Conservation (phyloP, 2,113 vertebrate genomes). For the Furnarius figulus region DNA sequence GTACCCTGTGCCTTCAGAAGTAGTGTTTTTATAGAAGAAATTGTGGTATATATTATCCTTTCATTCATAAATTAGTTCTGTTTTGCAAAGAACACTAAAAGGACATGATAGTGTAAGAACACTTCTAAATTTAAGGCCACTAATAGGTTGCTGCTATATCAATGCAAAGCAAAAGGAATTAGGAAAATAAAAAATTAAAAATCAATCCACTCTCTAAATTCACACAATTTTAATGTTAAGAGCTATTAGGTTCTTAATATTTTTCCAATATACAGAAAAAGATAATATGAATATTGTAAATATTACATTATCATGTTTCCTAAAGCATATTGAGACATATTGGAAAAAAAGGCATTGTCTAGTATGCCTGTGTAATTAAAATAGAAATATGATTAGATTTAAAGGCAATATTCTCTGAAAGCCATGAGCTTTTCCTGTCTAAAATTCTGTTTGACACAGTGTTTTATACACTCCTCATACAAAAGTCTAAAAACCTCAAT, state of each 20-base stretch:
- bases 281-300: not conserved
- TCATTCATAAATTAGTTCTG: not conserved
- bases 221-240: not conserved
- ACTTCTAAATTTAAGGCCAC: not conserved
- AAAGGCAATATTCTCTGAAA: not conserved
- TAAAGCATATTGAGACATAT: not conserved
- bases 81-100: not conserved
- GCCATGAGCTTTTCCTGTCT: not conserved
- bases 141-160: not conserved
- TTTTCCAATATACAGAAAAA: not conserved
- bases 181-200: not conserved
- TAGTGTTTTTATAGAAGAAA: not conserved
- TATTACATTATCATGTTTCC: not conserved
- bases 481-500: constrained; percentile 36
- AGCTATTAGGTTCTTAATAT: not conserved
- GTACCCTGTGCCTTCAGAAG: not conserved
- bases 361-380: not conserved
- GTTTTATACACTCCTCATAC: not conserved
- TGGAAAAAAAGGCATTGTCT: not conserved
- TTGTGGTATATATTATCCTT: not conserved
- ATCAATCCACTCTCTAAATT: not conserved
- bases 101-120: not conserved
- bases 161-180: not conserved
- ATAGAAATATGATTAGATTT: not conserved
- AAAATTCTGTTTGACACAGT: not conserved